Evolutionary conservation across 2,797 vertebrate genomes (phyloP).

Genomic region (Phataginus tetradactyla): DNA sequence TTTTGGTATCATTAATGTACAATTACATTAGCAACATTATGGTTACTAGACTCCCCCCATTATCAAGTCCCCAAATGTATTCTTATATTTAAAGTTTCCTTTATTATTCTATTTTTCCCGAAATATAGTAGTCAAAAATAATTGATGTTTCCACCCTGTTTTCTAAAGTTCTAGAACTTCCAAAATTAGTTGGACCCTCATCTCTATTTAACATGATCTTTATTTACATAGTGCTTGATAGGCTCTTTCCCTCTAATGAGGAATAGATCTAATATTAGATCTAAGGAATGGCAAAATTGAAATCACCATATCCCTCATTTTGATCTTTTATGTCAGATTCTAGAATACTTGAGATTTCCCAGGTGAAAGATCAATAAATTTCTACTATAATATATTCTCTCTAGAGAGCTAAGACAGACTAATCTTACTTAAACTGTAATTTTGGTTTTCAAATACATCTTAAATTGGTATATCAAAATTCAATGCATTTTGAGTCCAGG

Average conservation of each 20-base stretch:
- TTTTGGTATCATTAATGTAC: too few species aligned
- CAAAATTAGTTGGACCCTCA: not conserved
- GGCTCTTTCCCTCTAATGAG: not conserved
- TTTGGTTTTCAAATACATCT: not conserved
- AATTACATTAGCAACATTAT: too few species aligned
- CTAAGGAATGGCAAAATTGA: not conserved
- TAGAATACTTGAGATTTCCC: not conserved
- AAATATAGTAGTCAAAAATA: not conserved
- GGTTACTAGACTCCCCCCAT: too few species aligned
- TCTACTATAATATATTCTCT: not conserved
- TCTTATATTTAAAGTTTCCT: not conserved
- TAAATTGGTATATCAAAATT: not conserved
- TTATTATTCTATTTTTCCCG: not conserved
- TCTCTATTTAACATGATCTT: not conserved
- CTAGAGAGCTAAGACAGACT: not conserved
- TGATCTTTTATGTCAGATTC: not conserved
- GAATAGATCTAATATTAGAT: not conserved
- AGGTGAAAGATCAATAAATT: not conserved
- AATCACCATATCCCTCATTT: not conserved
- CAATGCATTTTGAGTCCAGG: not conserved
- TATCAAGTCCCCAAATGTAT: not conserved
- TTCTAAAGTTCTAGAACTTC: not conserved
- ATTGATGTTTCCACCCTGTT: not conserved
- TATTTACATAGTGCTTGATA: not conserved
- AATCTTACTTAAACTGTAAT: not conserved